Evolutionary conservation across 2,113 vertebrate genomes (phyloP).

Genomic region (Pandion haliaetus): DNA sequence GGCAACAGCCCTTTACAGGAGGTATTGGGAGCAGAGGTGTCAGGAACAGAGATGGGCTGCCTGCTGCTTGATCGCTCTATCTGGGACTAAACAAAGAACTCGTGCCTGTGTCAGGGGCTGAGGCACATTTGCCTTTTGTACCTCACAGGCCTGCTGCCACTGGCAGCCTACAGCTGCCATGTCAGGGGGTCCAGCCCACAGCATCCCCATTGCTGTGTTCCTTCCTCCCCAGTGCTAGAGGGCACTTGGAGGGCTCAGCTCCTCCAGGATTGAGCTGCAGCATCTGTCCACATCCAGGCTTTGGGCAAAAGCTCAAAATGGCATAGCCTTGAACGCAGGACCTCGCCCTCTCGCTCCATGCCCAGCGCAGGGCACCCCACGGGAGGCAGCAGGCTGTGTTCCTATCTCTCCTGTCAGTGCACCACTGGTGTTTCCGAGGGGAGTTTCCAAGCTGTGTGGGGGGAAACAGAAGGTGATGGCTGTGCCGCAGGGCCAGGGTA

Average conservation of each 20-base stretch:
- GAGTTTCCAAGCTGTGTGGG: neutral
- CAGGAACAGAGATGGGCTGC: neutral
- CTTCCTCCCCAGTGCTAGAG: neutral
- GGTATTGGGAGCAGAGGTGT: neutral
- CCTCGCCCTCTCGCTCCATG: neutral
- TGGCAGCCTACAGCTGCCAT: neutral
- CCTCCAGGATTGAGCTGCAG: neutral
- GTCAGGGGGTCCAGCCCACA: neutral
- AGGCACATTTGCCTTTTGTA: neutral
- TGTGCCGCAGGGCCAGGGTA: neutral
- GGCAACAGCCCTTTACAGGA: slow-evolving; percentile 1
- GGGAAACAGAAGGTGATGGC: neutral
- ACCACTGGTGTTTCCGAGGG: neutral
- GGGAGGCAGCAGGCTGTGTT: neutral
- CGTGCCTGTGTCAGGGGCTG: neutral
- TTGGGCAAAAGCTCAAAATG: neutral
- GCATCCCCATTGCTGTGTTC: neutral
- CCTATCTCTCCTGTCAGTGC: neutral
- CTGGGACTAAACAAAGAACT: slow-evolving; percentile 15
- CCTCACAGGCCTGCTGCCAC: neutral
- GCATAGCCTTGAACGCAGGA: neutral
- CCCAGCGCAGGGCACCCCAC: fast-evolving
- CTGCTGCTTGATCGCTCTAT: neutral
- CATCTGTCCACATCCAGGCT: neutral
- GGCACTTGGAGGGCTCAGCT: neutral